Base-by-base conservation (phyloP, 2,888 invertebrate genomes). In the Tetranychus truncatus region DNA sequence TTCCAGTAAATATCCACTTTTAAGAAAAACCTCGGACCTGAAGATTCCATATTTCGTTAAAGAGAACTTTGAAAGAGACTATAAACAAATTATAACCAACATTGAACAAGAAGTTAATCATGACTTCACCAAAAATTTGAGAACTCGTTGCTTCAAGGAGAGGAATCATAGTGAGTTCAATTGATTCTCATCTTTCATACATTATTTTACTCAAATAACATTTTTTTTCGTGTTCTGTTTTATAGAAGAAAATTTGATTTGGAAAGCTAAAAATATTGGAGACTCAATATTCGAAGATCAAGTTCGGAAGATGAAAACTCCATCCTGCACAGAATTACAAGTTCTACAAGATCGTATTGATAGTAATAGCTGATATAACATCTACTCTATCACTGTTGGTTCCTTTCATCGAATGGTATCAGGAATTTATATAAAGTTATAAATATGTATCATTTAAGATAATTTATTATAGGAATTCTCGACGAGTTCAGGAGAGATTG, bases 31-130 rank as follows among this genome's bases (percentile, higher is more conserved):
- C 9, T 78, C 80, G 74, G 89, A 90, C 79, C 84, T 95, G 75
- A 89, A 89, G 84, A 88, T 97, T 65, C 89, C 91, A 0, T 99
- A 97, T 82, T 99, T 89, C 82, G 97, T 99, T 71, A 95, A 95
- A 83, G 91, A 92, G 77, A 95, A 93, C 82, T 99, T 99, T 86
- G 90, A 90, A 81, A 87, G 89, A 0, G 93, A 95, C 81, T 95
- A 94, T 84, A 91, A 92, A 82, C 93, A 94, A 8, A 92, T 96
- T 71, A 86, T 96, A 80, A 87, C 89, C 74, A 86, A 93, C 77
- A 86, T 99, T 45, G 97, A 99, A 82, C 88, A 90, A 82, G 91
- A 93, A 1, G 94, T 99, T 7, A 97, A 99, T 82, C 95, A 97
- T 81, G 97, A 97, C 80, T 95, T 91, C 82, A 87, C 95, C 72